Conservation (phyloP, 2,888 invertebrate genomes). For the Apodemia hepburni region DNA sequence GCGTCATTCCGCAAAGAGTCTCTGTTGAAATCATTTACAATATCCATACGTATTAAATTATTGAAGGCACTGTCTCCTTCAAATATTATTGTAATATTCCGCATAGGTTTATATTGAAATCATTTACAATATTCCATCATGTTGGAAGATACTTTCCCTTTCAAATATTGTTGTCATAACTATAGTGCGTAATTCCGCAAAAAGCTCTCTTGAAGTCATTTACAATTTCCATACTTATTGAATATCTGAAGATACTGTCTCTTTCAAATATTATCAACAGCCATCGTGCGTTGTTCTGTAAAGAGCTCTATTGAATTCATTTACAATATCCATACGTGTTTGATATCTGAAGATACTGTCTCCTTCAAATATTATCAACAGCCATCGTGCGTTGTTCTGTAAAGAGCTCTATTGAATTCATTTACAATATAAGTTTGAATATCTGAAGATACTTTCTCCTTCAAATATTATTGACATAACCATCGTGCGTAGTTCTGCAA, state of each 20-base stretch:
- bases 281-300: background rate
- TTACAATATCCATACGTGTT: background rate
- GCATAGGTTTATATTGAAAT: background rate
- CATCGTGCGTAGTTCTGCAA: background rate
- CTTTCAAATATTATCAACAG: background rate
- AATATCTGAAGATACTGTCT: background rate
- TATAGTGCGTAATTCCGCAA: too few relatives aligned
- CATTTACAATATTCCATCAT: background rate
- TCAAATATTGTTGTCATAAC: too few relatives aligned
- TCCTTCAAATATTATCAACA: background rate
- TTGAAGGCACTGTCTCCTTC: background rate
- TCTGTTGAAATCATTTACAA: too few relatives aligned
- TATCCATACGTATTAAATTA: too few relatives aligned
- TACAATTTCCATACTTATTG: too few relatives aligned
- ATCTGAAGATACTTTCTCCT: background rate
- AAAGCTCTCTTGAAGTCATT: too few relatives aligned
- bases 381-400: background rate
- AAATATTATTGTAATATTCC: background rate
- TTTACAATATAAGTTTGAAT: background rate
- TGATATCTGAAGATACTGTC: background rate
- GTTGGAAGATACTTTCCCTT: too few relatives aligned
- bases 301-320: constrained; percentile 2
- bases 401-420: constrained; percentile 3
- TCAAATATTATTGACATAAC: background rate
- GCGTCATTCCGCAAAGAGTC: too few relatives aligned